Conservation (phyloP, 2,888 invertebrate species). For the Hemithea aestivaria region DNA sequence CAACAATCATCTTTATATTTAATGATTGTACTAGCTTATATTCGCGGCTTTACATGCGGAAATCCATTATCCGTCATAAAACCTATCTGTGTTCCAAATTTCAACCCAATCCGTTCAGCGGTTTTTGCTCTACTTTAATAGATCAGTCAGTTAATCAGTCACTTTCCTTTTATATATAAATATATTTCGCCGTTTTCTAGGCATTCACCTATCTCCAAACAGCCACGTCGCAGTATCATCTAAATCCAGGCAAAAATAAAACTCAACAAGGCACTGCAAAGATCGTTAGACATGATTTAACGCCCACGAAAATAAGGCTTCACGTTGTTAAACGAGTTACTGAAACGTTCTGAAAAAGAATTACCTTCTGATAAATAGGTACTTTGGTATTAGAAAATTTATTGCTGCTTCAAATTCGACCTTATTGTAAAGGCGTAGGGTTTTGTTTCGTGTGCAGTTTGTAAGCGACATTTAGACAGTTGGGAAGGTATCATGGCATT, state of each 20-base stretch:
- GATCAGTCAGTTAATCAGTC: too few species aligned
- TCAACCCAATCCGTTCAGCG: too few species aligned
- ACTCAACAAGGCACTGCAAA: background rate
- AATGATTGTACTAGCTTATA: too few species aligned
- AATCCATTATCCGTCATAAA: too few species aligned
- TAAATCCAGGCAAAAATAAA: background rate
- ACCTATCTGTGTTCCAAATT: too few species aligned
- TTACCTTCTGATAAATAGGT: conserved; percentile 6
- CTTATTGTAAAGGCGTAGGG: background rate
- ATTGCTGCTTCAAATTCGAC: background rate
- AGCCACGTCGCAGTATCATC: too few species aligned
- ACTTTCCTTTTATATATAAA: too few species aligned
- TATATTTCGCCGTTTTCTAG: too few species aligned
- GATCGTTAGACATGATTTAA: conserved; percentile 9
- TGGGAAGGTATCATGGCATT: conserved; percentile 8
- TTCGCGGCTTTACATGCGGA: too few species aligned
- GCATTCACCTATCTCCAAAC: too few species aligned
- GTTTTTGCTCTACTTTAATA: too few species aligned
- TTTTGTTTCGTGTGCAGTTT: background rate
- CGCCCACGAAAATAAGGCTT: conserved; percentile 4
- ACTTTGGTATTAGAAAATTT: background rate
- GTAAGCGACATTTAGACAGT: conserved; percentile 6
- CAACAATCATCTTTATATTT: too few species aligned
- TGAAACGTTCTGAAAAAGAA: conserved; percentile 10
- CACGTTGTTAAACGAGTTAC: conserved; percentile 5